Base-by-base conservation (phyloP, 2,113 vertebrate genomes). In the Tragelaphus imberbis region DNA sequence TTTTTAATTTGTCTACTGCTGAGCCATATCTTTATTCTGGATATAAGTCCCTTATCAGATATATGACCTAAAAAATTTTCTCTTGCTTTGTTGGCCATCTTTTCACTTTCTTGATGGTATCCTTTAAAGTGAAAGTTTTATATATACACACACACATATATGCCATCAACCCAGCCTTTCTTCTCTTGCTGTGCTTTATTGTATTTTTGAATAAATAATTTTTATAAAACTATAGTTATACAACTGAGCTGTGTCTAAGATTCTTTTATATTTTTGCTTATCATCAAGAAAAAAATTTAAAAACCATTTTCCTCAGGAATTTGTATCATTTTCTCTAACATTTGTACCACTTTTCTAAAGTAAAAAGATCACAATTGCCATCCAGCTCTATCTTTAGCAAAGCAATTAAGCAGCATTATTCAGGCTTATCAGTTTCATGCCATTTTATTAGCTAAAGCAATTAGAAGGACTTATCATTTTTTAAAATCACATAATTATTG, bases 391-490 rank as follows among this genome's bases (percentile, higher is more conserved):
- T 98, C 97, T 97, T 98, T 96, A 96, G 93, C 84, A 93, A 96
- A 94, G 96, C 95, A 97, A 97, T 98, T 98, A 98, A 95, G 94
- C 81, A 97, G 49, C 87, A 97, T 97, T 97, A 94, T 96, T 97
- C 95, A 77, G 58, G n/a, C 97, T 97, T 96, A 97, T 97, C 96
- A 95, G 88, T 89, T 97, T 91, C 81, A 68, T 68, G 89, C 33
- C 97, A 95, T 94, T 98, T 98, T 98, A 98, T 98, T 97, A 97
- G 96, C 95, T 96, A 75, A 97, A 90, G 97, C 97, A 98, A 98
- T 98, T 98, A 98, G 95, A 94, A 97, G 96, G 96, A 98, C 90
- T 98, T 98, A 96, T 96, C 97, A 97, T 98, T 97, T 98, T 97
- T 84, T 77, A 95, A 97, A 98, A 98, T 98, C 97, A 98, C 96